These are phyloP conservation scores for Microcebus griseorufus DNA, from an alignment of 2,113 vertebrate species.

Conservation along the genomic window DNA sequence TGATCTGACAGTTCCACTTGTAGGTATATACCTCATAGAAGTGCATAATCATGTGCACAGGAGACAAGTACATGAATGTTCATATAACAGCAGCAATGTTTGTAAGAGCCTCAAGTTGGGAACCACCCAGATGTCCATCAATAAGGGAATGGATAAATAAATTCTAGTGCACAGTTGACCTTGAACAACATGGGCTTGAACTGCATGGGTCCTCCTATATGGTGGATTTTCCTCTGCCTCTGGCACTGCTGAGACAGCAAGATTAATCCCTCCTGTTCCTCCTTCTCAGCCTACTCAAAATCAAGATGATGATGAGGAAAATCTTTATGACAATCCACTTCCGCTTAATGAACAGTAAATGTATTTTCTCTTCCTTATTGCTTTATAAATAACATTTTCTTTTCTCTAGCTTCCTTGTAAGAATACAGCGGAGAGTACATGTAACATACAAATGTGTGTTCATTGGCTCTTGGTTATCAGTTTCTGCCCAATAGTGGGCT, in stretches of 20 bases:
- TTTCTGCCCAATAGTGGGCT: neutral
- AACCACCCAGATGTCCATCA: neutral
- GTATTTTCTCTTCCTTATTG: neutral
- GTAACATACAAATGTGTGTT: neutral
- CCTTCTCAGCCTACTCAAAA: too few relatives aligned
- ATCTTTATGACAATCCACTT: too few relatives aligned
- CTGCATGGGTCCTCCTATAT: neutral
- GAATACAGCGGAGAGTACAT: neutral
- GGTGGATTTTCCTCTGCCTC: neutral
- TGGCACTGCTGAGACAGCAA: neutral
- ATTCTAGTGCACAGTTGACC: neutral
- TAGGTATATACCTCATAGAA: neutral
- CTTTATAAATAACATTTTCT: neutral
- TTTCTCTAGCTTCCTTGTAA: neutral
- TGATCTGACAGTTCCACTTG: neutral
- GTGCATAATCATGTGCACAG: neutral
- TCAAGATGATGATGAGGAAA: too few relatives aligned
- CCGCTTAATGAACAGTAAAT: neutral
- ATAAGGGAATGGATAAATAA: neutral
- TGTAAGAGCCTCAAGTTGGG: neutral
- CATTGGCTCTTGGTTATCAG: neutral
- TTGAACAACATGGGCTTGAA: neutral
- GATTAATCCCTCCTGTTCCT: neutral
- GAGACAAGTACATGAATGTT: neutral
- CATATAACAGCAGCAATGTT: neutral